These are phyloP conservation scores for Echinops telfairi DNA, from an alignment of 2,113 vertebrate species.

Conservation along the genomic window DNA sequence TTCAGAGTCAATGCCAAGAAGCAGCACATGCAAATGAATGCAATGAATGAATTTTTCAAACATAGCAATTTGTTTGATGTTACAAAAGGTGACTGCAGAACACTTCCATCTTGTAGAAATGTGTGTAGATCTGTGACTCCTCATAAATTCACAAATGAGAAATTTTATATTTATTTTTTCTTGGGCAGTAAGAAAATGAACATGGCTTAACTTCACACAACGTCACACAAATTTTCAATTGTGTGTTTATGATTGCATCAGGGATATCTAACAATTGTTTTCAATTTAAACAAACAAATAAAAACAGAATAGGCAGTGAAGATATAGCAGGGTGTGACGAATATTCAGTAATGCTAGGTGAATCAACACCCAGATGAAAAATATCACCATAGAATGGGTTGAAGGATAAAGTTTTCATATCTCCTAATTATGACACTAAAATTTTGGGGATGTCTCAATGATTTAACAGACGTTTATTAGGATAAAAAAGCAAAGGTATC, in stretches of 20 bases:
- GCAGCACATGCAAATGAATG: constrained; percentile 23
- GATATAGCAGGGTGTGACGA: background rate
- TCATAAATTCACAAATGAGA: background rate
- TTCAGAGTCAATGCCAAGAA: background rate
- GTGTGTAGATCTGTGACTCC: background rate
- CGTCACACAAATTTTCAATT: background rate
- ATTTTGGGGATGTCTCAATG: background rate
- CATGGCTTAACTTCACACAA: background rate
- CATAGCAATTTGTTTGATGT: background rate
- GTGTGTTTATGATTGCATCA: background rate
- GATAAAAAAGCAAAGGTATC: background rate
- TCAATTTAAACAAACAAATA: background rate
- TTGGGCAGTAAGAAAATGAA: background rate
- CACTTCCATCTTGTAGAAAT: background rate
- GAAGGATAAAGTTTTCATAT: background rate
- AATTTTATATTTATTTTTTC: background rate
- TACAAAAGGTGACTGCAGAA: background rate
- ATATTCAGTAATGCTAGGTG: background rate
- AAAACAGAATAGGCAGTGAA: background rate
- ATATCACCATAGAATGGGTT: background rate
- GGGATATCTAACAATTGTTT: background rate
- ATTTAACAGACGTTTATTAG: background rate
- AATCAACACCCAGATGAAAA: background rate
- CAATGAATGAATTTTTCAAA: background rate
- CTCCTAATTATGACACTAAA: background rate